These are phyloP conservation scores for Thomomys bottae DNA, from an alignment of 2,113 vertebrate species.

Conservation along the genomic window DNA sequence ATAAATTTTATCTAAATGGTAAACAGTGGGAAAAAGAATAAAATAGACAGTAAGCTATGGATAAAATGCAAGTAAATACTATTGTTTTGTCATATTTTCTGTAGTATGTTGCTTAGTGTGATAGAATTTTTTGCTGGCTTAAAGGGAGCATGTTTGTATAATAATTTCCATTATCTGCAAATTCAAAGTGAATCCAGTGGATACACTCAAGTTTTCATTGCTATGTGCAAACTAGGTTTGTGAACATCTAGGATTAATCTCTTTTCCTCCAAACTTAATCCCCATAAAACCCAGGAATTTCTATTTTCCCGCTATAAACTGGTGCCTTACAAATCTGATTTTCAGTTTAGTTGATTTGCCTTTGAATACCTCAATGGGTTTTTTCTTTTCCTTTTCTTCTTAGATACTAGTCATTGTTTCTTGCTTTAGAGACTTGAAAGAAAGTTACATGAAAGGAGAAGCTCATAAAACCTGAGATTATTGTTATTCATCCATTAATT, in stretches of 20 bases:
- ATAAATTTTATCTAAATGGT: slow-evolving; percentile 52
- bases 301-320: slow-evolving; percentile 5
- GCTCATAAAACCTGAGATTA: not conserved
- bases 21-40: slow-evolving; percentile 45
- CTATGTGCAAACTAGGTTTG: not conserved
- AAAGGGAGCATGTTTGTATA: not conserved
- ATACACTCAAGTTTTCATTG: slow-evolving; percentile 19
- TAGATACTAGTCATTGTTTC: not conserved
- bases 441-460: not conserved
- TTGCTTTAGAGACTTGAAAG: not conserved
- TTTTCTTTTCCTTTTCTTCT: not conserved
- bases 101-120: slow-evolving; percentile 5
- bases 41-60: slow-evolving; percentile 1
- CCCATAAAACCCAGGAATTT: not conserved
- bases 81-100: slow-evolving; percentile 55
- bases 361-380: not conserved
- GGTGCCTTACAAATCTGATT: not conserved
- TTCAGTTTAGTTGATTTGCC: not conserved
- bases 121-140: not conserved
- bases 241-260: slow-evolving; percentile 9
- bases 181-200: slow-evolving; percentile 11
- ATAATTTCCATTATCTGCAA: not conserved
- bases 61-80: slow-evolving; percentile 37
- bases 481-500: not conserved
- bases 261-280: not conserved